These are phyloP conservation scores for Aphaenogaster ashmeadi DNA, from an alignment of 1,140 invertebrate species.

Conservation along the genomic window DNA sequence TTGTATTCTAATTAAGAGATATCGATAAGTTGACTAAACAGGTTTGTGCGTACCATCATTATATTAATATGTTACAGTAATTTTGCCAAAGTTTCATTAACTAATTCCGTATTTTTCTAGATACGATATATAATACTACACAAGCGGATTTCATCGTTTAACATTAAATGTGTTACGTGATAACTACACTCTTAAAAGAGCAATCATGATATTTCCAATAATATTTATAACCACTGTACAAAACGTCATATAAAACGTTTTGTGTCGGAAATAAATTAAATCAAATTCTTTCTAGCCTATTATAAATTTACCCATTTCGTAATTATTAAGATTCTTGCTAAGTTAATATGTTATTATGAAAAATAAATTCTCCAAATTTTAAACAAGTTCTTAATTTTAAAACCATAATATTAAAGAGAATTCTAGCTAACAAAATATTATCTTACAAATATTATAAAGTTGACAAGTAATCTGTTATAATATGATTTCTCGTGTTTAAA, in stretches of 20 bases:
- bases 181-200: conserved; percentile 6
- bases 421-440: conserved; percentile 1
- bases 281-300: not conserved
- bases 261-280: not conserved
- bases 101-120: conserved; percentile 20
- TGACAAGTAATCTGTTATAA: not conserved
- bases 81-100: conserved; percentile 17
- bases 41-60: conserved; percentile 48
- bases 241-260: not conserved
- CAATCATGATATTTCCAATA: conserved; percentile 35
- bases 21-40: conserved; percentile 45
- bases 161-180: conserved; percentile 39
- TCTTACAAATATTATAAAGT: conserved; percentile 6
- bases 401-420: conserved; percentile 1
- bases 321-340: conserved; percentile 9
- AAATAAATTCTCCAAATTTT: not conserved
- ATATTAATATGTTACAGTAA: conserved; percentile 51
- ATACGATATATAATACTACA: conserved; percentile 38
- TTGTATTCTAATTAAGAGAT: conserved; percentile 48
- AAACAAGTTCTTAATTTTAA: not conserved
- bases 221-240: conserved; percentile 3
- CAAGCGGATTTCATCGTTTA: conserved; percentile 57
- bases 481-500: not conserved
- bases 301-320: not conserved
- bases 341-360: not conserved